A percentile compares a stretch with the other conserved stretches of the same genome.
phyloP scores from a whole-genome alignment of 2,888 invertebrate species.

The Unio pictorum region DNA sequence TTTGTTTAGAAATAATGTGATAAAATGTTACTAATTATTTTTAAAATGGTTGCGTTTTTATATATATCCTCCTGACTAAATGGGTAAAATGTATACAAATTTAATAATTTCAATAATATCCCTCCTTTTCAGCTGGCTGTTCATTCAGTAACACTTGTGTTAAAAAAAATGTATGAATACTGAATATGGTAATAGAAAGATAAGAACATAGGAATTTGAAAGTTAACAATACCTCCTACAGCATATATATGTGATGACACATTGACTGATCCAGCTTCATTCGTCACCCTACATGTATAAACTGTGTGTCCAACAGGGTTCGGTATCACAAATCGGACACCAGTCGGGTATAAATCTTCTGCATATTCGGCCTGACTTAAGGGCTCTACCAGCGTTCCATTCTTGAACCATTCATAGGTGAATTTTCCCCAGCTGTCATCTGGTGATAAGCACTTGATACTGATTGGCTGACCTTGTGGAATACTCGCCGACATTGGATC shows the following conservation, averaged over 20 bases:
- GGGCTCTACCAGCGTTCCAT: conserved; percentile 28
- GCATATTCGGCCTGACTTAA: conserved; percentile 36
- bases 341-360: conserved; percentile 59
- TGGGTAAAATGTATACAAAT: no score
- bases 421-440: conserved; percentile 54
- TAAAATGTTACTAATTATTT: no score
- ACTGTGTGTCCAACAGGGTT: conserved; percentile 29
- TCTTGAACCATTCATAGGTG: conserved; percentile 48
- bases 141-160: no score
- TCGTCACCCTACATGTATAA: conserved; percentile 59
- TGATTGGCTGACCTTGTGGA: conserved; percentile 28
- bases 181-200: no score
- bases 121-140: no score
- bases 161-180: no score
- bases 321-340: conserved; percentile 51
- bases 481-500: conserved; percentile 52
- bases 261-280: conserved; percentile 50
- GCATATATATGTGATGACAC: conserved; percentile 47
- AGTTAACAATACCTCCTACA: conserved; percentile 32
- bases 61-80: no score
- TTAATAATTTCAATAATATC: no score
- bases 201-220: neutral
- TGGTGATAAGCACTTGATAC: conserved; percentile 53
- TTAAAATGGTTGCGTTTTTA: no score
- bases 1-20: no score